Percentiles rank a stretch among this genome's conserved stretches.
These are phyloP conservation scores for Nymphalis io DNA, from an alignment of 1,140 invertebrate species.

Conservation along the genomic window DNA sequence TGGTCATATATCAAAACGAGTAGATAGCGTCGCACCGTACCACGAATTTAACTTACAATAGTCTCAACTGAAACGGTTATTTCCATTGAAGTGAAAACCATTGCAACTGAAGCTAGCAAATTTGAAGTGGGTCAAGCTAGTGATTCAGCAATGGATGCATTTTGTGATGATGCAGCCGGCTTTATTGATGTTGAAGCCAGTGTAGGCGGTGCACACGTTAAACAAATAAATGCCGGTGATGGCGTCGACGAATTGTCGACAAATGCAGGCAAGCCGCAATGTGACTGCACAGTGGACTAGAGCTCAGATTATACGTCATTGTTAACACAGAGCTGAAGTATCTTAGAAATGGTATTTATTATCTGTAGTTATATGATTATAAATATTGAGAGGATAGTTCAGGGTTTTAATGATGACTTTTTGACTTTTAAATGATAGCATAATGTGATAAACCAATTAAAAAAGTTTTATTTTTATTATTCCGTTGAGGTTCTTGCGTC, in stretches of 20 bases:
- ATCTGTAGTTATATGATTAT: neutral
- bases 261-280: slow-evolving; percentile 33
- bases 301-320: slow-evolving; percentile 21
- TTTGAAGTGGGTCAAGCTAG: slow-evolving; percentile 10
- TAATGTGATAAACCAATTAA: too few relatives aligned
- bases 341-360: slow-evolving; percentile 3
- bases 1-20: slow-evolving; percentile 27
- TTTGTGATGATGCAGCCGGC: slow-evolving; percentile 21
- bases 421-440: too few relatives aligned
- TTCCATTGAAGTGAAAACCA: slow-evolving; percentile 22
- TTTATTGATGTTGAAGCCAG: slow-evolving; percentile 16
- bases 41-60: slow-evolving; percentile 26
- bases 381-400: too few relatives aligned
- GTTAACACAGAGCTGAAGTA: neutral
- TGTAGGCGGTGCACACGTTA: slow-evolving; percentile 30
- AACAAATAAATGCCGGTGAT: slow-evolving; percentile 30
- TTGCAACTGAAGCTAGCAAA: slow-evolving; percentile 20
- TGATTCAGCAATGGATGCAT: slow-evolving; percentile 25
- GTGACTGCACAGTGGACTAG: slow-evolving; percentile 21
- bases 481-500: too few relatives aligned
- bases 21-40: slow-evolving; percentile 28
- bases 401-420: too few relatives aligned
- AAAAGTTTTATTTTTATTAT: too few relatives aligned
- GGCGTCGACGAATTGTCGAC: slow-evolving; percentile 34
- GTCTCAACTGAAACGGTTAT: slow-evolving; percentile 15